Evolutionary conservation across 2,888 invertebrate genomes (phyloP), one percentile per base, ranked within the genome.

Genomic region (Dicycla oo): DNA sequence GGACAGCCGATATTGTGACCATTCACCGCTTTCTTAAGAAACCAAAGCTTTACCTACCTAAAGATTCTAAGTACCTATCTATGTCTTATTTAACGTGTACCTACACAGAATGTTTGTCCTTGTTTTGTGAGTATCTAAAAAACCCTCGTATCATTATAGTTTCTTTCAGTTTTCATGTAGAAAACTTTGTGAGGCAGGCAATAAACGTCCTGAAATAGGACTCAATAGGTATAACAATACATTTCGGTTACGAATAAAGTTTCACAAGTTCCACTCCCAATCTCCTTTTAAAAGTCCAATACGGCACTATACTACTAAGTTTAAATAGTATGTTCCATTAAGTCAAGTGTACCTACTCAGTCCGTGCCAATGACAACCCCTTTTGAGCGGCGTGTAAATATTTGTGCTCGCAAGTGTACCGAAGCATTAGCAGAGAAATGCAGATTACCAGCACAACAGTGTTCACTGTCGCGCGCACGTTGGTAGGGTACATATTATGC

Each of bases 311-410:
- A 72, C 54, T 69, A 38, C 54, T n/a, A 54, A 78, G 73, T 84
- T 85, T 85, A 82, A 86, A 86, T 81, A 88, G 83, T 81, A 76
- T 83, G 88, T 92, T 93, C 93, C 94, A 94, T 95, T 94, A 94
- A 93, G 91, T 93, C 92, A 91, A 93, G 93, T 87, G 80, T 69
- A 77, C n/a, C n/a, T n/a, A n/a, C 71, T 86, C 84, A 82, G 83
- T 81, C 80, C 88, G 88, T 94, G 94, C 82, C 91, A 87, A 82
- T 91, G 93, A 95, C 95, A 95, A 91, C 92, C 91, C 90, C 90
- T 88, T 90, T 94, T 86, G 91, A 96, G 95, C 88, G 90, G 84
- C 86, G 81, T 79, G 91, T 91, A 91, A 96, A 96, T 95, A 94
- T 96, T 96, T 93, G 94, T 88, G 80, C 85, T 88, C 85, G 89